These are phyloP conservation scores for Verasper variegatus DNA, from an alignment of 2,113 vertebrate species.

Conservation along the genomic window DNA sequence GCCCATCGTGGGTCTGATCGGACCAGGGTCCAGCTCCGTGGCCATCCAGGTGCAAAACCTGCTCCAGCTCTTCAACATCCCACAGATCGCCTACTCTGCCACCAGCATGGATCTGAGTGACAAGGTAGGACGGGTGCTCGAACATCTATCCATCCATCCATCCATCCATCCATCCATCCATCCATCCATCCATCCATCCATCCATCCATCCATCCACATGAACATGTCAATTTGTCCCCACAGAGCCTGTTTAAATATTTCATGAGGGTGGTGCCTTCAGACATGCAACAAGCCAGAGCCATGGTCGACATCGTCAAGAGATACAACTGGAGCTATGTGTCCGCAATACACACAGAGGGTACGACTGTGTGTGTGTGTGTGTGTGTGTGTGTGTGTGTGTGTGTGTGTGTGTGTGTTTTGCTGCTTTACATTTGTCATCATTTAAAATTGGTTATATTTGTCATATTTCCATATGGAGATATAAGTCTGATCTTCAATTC, in stretches of 20 bases:
- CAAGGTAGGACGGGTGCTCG: conserved; percentile 79
- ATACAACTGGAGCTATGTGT: conserved; percentile 99
- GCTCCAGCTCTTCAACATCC: conserved; percentile 99
- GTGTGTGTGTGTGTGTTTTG: too few species aligned
- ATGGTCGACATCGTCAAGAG: conserved; percentile 99
- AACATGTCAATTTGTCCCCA: not conserved
- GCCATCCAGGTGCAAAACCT: conserved; percentile 99
- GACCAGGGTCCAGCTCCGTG: conserved; percentile 97
- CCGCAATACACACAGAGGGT: conserved; percentile 98
- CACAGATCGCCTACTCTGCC: conserved; percentile 98
- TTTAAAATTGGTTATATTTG: too few species aligned
- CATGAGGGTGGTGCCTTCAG: conserved; percentile 98
- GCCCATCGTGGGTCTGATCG: conserved; percentile 97
- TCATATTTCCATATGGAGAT: too few species aligned
- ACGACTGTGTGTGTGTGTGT: conserved; percentile 47
- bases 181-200: too few species aligned
- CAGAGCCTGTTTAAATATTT: conserved; percentile 96
- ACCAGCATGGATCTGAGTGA: conserved; percentile 99
- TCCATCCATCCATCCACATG: too few species aligned
- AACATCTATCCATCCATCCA: too few species aligned
- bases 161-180: too few species aligned
- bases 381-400: not conserved
- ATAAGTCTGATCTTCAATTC: too few species aligned
- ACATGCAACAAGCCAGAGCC: conserved; percentile 95
- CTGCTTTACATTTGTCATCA: too few species aligned